Conservation (phyloP, 2,888 invertebrate genomes). For the Lamellibrachia satsuma region DNA sequence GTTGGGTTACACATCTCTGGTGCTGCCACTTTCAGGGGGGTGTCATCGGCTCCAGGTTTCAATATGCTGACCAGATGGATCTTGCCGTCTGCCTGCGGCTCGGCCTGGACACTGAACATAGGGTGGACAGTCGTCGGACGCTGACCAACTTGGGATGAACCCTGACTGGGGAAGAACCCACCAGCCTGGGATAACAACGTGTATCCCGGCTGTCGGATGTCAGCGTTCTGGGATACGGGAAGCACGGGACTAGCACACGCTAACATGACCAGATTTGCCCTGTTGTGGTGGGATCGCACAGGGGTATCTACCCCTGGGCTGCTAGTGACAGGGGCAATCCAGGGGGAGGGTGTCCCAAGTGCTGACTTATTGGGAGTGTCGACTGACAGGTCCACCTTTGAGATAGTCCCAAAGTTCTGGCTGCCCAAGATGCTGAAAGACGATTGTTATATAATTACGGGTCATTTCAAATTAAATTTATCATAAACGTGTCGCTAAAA, state of each 20-base stretch:
- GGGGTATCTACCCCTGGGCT: background rate
- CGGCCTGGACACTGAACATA: background rate
- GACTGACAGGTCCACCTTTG: background rate
- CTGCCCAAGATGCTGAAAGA: background rate
- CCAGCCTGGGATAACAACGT: background rate
- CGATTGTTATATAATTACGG: background rate
- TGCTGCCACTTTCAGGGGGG: background rate
- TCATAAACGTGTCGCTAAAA: background rate
- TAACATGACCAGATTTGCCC: background rate
- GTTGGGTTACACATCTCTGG: background rate
- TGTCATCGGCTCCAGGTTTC: background rate
- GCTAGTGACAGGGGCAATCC: background rate
- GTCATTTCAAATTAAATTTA: background rate
- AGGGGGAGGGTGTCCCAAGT: background rate
- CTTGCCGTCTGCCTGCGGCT: background rate
- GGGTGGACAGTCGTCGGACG: background rate
- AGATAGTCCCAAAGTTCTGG: background rate
- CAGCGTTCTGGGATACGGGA: background rate
- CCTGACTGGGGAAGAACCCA: background rate
- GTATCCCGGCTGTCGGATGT: background rate
- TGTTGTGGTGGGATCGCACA: background rate
- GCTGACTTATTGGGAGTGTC: background rate
- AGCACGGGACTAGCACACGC: background rate
- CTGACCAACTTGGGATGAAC: background rate
- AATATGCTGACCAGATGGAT: background rate